Conservation (phyloP, 2,888 invertebrate genomes). For the Xestoiulus laeticollis region DNA sequence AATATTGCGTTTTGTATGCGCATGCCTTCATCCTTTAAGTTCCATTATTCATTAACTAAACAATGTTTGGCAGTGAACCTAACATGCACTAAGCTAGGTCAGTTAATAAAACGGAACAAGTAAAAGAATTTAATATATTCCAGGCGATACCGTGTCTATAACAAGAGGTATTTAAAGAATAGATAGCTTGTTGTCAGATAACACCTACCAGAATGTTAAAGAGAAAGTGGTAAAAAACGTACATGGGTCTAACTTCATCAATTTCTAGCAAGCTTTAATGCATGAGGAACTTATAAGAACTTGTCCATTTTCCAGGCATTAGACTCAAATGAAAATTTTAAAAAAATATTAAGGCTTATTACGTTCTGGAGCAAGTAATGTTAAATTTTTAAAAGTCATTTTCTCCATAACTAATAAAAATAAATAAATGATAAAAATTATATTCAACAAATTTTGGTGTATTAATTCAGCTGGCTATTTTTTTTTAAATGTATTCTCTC, state of each 20-base stretch:
- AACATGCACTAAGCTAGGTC: constrained; percentile 24
- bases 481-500: no score
- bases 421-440: no score
- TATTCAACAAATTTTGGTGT: no score
- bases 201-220: not conserved
- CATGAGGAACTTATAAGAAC: not conserved
- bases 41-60: constrained; percentile 36
- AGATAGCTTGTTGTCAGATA: not conserved
- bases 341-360: no score
- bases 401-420: no score
- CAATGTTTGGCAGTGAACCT: constrained; percentile 35
- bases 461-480: no score
- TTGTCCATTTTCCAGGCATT: not conserved
- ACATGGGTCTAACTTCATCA: not conserved
- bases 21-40: not conserved
- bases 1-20: not conserved
- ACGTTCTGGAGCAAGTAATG: no score
- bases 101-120: constrained; percentile 35
- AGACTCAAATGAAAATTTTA: no score
- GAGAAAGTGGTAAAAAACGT: not conserved
- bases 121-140: constrained; percentile 2
- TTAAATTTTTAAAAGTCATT: no score
- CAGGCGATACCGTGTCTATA: not conserved
- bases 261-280: not conserved
- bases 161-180: not conserved